phyloP scores from a whole-genome alignment of 1,140 invertebrate species.

The Brachionus calyciflorus region DNA sequence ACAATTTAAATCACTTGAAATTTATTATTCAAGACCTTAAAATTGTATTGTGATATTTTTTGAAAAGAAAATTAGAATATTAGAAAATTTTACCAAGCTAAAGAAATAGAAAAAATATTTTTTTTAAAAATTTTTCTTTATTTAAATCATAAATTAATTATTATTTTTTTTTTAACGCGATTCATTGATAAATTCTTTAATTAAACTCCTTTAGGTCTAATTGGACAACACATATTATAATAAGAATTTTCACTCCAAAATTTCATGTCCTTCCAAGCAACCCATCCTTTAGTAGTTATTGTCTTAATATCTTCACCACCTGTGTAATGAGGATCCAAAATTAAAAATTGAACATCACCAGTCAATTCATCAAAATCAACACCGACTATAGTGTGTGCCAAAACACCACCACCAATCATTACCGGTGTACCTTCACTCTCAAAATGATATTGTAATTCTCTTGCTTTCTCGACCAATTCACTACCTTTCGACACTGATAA shows the following conservation, averaged over 20 bases:
- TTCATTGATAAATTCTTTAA: not conserved
- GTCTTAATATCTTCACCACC: conserved; percentile 66
- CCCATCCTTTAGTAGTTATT: conserved; percentile 60
- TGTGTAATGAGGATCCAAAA: conserved; percentile 96
- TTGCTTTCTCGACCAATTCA: conserved; percentile 75
- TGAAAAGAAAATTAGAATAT: no score
- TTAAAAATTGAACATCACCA: conserved; percentile 78
- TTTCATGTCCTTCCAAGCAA: conserved; percentile 26
- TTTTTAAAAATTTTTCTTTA: no score
- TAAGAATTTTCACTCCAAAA: conserved; percentile 45
- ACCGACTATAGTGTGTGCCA: conserved; percentile 95
- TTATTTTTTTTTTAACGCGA: not conserved
- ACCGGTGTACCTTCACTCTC: conserved; percentile 86
- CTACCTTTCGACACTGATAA: conserved; percentile 75
- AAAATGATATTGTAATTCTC: conserved; percentile 84
- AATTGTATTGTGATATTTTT: no score
- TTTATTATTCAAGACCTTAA: no score
- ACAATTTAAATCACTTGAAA: no score
- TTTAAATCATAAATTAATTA: no score
- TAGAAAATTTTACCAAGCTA: no score
- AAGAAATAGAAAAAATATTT: no score
- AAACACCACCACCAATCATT: conserved; percentile 96
- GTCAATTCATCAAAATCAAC: conserved; percentile 77
- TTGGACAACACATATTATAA: conserved; percentile 44
- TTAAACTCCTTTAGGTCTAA: conserved; percentile 28